phyloP scores from a whole-genome alignment of 2,113 vertebrate genomes.

The Ophthalmolycus amberensis region DNA sequence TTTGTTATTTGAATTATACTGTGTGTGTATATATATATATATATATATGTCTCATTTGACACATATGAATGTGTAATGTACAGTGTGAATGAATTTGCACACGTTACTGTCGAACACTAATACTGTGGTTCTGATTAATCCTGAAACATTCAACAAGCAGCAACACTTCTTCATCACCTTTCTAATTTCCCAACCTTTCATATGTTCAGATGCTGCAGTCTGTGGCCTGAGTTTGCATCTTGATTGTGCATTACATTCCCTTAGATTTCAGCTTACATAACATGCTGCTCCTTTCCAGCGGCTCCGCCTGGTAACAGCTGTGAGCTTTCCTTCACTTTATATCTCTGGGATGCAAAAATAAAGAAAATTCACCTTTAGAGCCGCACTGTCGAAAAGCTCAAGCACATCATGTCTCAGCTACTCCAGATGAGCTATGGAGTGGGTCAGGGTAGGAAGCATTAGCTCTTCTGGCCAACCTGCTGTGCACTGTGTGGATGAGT shows the following conservation, averaged over 20 bases:
- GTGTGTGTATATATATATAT: no score
- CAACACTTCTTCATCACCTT: background rate
- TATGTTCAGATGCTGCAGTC: background rate
- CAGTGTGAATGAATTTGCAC: no score
- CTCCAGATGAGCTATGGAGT: background rate
- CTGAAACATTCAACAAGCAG: background rate
- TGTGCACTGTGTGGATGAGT: background rate
- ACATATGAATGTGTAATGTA: no score
- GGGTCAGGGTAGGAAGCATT: background rate
- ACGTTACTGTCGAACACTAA: no score
- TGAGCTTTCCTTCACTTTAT: background rate
- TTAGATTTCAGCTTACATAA: background rate
- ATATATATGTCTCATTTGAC: no score
- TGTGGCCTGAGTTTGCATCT: background rate
- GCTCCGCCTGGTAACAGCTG: background rate
- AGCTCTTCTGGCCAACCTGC: no score
- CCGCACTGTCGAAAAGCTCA: background rate
- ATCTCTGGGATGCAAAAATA: background rate
- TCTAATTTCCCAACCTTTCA: background rate
- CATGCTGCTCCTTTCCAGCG: background rate
- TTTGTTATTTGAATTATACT: no score
- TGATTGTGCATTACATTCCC: conserved; percentile 3
- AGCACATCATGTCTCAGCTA: background rate
- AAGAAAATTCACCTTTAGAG: background rate
- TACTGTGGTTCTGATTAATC: background rate